Evolutionary conservation across 2,888 invertebrate species (phyloP).

Genomic region (Thysanoteuthis rhombus): DNA sequence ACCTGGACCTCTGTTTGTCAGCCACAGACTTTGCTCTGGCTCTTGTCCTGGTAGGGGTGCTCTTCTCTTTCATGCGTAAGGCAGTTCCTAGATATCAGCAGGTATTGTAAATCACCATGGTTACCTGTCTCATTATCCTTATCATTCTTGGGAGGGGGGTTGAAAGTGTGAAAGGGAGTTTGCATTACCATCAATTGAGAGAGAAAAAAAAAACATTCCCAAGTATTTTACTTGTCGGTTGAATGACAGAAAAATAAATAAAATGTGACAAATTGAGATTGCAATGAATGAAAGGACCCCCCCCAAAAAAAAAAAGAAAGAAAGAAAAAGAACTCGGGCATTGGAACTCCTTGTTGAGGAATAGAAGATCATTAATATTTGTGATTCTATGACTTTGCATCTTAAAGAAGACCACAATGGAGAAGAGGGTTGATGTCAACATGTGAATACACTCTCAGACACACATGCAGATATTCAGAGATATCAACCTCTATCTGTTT

Average conservation of each 20-base stretch:
- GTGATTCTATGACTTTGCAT: neutral
- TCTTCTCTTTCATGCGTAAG: neutral
- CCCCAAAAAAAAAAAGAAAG: neutral
- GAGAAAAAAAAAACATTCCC: neutral
- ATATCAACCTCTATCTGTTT: neutral
- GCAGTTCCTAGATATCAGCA: slow-evolving; percentile 25
- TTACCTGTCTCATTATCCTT: slow-evolving; percentile 28
- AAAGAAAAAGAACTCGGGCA: neutral
- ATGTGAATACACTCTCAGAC: neutral
- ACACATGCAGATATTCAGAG: neutral
- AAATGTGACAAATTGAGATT: neutral
- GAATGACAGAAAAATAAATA: neutral
- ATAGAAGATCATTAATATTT: neutral
- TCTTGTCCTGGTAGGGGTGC: neutral
- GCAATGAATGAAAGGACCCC: neutral
- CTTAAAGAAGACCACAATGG: neutral
- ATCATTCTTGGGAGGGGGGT: neutral
- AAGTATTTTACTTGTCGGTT: neutral
- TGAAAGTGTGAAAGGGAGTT: slow-evolving; percentile 1
- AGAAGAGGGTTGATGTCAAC: neutral
- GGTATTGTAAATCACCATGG: slow-evolving; percentile 30
- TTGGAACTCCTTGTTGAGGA: neutral
- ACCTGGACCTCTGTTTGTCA: neutral
- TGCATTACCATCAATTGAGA: neutral
- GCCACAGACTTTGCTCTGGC: neutral